Percentiles rank a stretch among this genome's conserved stretches.
Evolutionary conservation across 2,113 vertebrate species (phyloP).

Genomic region (Capricornis sumatraensis): DNA sequence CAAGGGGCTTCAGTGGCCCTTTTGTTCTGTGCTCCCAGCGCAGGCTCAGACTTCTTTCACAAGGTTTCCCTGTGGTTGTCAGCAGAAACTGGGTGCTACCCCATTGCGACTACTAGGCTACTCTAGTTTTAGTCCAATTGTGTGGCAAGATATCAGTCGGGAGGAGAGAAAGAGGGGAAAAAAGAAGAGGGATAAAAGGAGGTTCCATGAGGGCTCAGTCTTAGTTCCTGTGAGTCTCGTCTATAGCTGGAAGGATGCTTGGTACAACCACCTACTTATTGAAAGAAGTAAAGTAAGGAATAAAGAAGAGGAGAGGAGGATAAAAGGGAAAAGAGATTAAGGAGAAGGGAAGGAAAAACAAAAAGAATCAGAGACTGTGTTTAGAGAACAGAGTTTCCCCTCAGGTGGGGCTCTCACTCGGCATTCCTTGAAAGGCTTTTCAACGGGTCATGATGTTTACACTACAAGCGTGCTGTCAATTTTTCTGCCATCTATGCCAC

Average conservation of each 20-base stretch:
- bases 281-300: neutral
- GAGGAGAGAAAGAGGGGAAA: neutral
- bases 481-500: neutral
- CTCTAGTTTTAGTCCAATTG: neutral
- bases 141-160: neutral
- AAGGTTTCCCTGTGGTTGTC: neutral
- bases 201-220: neutral
- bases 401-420: neutral
- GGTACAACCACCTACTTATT: neutral
- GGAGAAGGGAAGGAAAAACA: neutral
- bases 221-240: neutral
- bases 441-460: neutral
- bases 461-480: neutral
- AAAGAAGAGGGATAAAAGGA: neutral
- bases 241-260: neutral
- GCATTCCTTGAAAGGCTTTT: neutral
- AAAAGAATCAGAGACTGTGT: neutral
- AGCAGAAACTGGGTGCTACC: neutral
- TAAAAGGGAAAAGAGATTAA: neutral
- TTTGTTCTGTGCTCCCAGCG: neutral
- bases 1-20: neutral
- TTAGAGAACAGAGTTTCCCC: neutral
- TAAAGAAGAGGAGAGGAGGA: neutral
- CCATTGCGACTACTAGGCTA: neutral
- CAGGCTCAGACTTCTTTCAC: neutral